Conservation (phyloP, 2,113 vertebrate species). For the Oenanthe oenanthe region DNA sequence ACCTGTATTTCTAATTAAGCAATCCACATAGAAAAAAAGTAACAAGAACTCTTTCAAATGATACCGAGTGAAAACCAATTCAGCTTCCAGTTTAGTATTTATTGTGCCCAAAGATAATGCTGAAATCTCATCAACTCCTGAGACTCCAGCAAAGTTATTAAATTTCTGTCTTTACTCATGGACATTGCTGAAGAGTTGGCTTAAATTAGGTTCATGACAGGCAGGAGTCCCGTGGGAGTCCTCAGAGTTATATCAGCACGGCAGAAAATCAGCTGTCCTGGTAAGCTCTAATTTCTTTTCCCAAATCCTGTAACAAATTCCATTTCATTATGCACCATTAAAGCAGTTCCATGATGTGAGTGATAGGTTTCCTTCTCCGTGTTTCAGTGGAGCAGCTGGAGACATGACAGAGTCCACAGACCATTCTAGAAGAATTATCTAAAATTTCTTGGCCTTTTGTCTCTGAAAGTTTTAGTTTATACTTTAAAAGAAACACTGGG, state of each 20-base stretch:
- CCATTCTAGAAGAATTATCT: background rate
- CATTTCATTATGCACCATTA: background rate
- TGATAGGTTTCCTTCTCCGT: background rate
- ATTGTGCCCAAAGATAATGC: background rate
- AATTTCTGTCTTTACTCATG: background rate
- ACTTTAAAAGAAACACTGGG: background rate
- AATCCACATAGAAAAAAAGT: background rate
- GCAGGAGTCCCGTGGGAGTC: background rate
- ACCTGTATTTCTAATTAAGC: constrained; percentile 35
- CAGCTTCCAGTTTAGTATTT: background rate
- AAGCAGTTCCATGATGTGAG: background rate
- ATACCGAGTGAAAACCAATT: background rate
- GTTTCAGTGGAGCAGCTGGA: background rate
- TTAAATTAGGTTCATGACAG: background rate
- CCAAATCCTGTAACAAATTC: background rate
- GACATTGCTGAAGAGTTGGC: background rate
- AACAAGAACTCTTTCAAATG: background rate
- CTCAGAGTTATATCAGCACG: background rate
- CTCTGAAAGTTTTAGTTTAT: background rate
- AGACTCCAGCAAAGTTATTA: background rate
- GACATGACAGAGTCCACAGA: background rate
- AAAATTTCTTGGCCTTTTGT: background rate
- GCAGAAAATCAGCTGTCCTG: background rate
- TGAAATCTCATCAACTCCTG: background rate
- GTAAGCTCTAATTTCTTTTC: background rate